Evolutionary conservation across 2,113 vertebrate species (phyloP), one percentile per base, ranked within the genome.

Genomic region (Anhinga rufa): DNA sequence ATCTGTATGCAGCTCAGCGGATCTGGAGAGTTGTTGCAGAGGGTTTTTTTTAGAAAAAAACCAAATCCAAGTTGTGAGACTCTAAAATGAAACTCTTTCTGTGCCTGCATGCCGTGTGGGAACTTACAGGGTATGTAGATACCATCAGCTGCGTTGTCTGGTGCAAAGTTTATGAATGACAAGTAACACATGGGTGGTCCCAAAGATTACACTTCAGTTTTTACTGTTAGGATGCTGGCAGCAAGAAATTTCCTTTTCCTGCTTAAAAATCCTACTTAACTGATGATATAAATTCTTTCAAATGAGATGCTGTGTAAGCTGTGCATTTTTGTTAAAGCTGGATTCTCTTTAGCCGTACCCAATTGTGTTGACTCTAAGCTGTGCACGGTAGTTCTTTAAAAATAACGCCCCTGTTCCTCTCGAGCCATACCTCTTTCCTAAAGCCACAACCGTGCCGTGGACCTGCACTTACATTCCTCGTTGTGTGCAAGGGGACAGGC

Each of bases 61-160:
- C n/a, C n/a, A 60, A 58, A 77, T 42, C 5, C 5, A 52, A 48
- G 36, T 40, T 1, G 13, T 65, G 21, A 65, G 10, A 31, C 14
- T 69, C 34, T 81, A 57, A 65, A 42, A 2, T 9, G 62, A 62
- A 70, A 54, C 54, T 84, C 8, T 58, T 70, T 68, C 40, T 57
- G 17, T 58, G 38, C 18, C 28, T 48, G 25, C 25, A 42, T 10
- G 14, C 38, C 0, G 0, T 58, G 10, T 17, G 54, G 38, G 21
- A 76, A 7, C 0, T 2, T 42, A 15, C 5, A n/a, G 19, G 10
- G 25, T 88, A 31, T 22, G 13, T 18, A n/a, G 42, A 42, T 40
- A 21, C 8, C 25, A 16, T 31, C 2, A 57, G 13, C 18, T 64
- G 22, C n/a, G 57, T 38, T 78, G 34, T 26, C 34, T 85, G 10